phyloP scores from a whole-genome alignment of 2,888 invertebrate species.

The Prosapia bicincta region DNA sequence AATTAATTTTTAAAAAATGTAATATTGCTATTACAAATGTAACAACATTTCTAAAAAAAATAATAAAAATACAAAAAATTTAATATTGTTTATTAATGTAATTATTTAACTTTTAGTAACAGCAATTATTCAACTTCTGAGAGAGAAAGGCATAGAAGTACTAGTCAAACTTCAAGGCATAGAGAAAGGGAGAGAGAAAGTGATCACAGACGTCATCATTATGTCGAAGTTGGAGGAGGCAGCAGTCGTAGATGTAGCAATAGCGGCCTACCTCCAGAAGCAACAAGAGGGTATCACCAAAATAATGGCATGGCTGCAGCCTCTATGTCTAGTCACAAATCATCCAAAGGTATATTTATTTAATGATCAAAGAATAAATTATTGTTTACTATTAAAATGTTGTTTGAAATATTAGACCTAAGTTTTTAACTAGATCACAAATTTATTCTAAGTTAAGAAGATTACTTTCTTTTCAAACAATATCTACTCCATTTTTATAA shows the following conservation, averaged over 20 bases:
- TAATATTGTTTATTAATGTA: no score
- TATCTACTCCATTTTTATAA: no score
- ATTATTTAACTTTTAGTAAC: background rate
- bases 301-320: slow-evolving; percentile 43
- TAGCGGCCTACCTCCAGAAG: slow-evolving; percentile 19
- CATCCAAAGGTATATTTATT: slow-evolving; percentile 9
- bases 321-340: slow-evolving; percentile 31
- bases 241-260: slow-evolving; percentile 22
- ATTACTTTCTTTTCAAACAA: no score
- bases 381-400: background rate
- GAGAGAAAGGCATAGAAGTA: background rate
- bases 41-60: no score
- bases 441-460: background rate
- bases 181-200: background rate
- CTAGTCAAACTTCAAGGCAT: background rate
- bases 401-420: background rate
- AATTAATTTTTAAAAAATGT: no score
- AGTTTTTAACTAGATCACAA: background rate
- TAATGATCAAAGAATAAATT: background rate
- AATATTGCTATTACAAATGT: no score
- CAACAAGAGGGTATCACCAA: slow-evolving; percentile 46
- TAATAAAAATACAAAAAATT: no score
- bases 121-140: background rate
- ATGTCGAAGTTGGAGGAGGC: background rate
- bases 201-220: background rate